Conservation (phyloP, 2,113 vertebrate species). For the Carettochelys insculpta region DNA sequence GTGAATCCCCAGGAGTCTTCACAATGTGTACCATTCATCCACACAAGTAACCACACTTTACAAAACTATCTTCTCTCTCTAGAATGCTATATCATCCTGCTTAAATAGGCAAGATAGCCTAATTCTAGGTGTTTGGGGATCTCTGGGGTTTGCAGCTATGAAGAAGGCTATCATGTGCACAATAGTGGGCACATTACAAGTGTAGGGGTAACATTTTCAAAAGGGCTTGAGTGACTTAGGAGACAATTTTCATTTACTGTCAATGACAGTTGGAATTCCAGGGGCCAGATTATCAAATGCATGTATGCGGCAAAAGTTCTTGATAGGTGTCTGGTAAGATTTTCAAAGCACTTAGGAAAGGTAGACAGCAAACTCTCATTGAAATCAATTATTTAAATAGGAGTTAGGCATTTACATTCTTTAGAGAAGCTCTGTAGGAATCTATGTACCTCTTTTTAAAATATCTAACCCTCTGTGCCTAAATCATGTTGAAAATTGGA, state of each 20-base stretch:
- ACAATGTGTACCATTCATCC: not conserved
- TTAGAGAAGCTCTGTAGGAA: too few species aligned
- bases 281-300: not conserved
- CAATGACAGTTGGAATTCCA: not conserved
- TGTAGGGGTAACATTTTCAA: not conserved
- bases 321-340: not conserved
- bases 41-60: not conserved
- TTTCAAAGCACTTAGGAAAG: not conserved
- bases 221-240: not conserved
- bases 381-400: not conserved
- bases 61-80: not conserved
- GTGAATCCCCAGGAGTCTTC: not conserved
- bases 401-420: too few species aligned
- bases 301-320: not conserved
- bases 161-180: constrained; percentile 57
- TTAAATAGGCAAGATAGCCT: constrained; percentile 37
- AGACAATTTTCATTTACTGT: not conserved
- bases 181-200: constrained; percentile 12
- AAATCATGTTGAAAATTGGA: not conserved
- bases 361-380: not conserved
- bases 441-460: not conserved
- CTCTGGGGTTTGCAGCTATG: constrained; percentile 42
- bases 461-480: not conserved
- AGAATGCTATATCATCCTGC: not conserved
- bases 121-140: constrained; percentile 54